Evolutionary conservation across 92 coral and sea anemone species (phyloP).

Genomic region (Porites rus): DNA sequence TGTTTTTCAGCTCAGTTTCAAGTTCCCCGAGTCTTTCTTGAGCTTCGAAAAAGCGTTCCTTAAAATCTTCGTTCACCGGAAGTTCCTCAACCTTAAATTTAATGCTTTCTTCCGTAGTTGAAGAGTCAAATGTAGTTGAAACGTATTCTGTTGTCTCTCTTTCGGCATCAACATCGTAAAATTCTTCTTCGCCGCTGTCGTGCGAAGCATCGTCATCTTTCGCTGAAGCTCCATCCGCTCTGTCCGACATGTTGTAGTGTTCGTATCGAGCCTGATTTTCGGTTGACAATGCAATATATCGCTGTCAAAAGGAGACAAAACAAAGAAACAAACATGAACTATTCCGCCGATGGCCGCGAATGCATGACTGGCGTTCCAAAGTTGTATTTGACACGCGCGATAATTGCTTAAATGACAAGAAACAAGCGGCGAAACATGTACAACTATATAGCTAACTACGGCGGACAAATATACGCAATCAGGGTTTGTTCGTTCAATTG

Average conservation of each 20-base stretch:
- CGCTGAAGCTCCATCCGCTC: background rate
- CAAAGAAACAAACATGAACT: conserved; percentile 14
- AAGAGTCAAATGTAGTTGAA: conserved; percentile 7
- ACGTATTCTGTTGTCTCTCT: conserved; percentile 34
- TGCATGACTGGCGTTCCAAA: conserved; percentile 32
- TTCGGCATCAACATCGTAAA: conserved; percentile 18
- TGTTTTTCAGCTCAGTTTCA: conserved; percentile 76
- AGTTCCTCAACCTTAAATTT: conserved; percentile 31
- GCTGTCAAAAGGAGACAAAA: conserved; percentile 13
- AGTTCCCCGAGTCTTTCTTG: conserved; percentile 74
- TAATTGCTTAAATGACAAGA: conserved; percentile 1
- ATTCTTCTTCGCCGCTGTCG: conserved; percentile 10
- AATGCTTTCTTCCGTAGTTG: conserved; percentile 39
- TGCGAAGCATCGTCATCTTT: conserved; percentile 12
- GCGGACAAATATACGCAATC: background rate
- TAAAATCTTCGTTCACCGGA: conserved; percentile 54
- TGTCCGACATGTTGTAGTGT: conserved; percentile 33
- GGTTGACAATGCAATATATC: background rate
- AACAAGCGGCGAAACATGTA: background rate
- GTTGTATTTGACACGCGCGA: conserved; percentile 41
- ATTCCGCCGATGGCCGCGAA: background rate
- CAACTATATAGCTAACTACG: background rate
- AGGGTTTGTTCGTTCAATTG: conserved; percentile 5
- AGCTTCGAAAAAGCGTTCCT: conserved; percentile 71
- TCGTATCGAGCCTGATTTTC: background rate